Conservation (phyloP, 92 coral and sea anemone species). For the Epizoanthus ramosus region DNA sequence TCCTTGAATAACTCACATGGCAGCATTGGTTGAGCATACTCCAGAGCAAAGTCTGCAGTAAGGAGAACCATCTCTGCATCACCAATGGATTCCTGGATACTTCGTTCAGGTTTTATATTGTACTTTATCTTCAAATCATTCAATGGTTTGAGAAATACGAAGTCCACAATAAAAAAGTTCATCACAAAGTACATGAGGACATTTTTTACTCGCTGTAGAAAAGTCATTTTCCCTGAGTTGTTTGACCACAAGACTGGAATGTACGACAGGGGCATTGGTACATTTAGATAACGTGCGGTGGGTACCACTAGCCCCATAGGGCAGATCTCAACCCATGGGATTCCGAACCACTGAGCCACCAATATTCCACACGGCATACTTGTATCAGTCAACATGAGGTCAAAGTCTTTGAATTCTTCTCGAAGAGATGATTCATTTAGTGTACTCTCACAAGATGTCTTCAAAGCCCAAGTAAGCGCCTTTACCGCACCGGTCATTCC, state of each 20-base stretch:
- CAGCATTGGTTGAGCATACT: constrained; percentile 64
- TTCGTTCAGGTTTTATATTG: constrained; percentile 57
- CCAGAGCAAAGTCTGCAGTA: constrained; percentile 67
- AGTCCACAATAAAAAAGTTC: not conserved
- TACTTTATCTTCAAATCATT: constrained; percentile 53
- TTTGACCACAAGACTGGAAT: constrained; percentile 21
- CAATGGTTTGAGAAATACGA: constrained; percentile 4
- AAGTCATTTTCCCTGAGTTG: constrained; percentile 34
- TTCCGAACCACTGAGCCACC: constrained; percentile 7
- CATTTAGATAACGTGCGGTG: not conserved
- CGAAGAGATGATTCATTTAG: constrained; percentile 53
- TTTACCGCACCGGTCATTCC: not conserved
- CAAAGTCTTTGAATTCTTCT: constrained; percentile 51
- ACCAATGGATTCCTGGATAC: constrained; percentile 37
- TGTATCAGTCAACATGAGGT: constrained; percentile 49
- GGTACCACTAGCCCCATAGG: constrained; percentile 13
- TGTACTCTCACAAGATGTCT: constrained; percentile 39
- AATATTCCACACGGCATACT: constrained; percentile 26
- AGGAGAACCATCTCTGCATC: constrained; percentile 59
- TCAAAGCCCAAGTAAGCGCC: not conserved
- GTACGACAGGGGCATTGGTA: constrained; percentile 47
- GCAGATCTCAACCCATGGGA: constrained; percentile 16
- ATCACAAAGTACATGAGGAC: not conserved
- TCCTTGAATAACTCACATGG: constrained; percentile 80
- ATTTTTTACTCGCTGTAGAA: constrained; percentile 35